Base-by-base conservation (phyloP, 2,113 vertebrate species). In the Merops nubicus region DNA sequence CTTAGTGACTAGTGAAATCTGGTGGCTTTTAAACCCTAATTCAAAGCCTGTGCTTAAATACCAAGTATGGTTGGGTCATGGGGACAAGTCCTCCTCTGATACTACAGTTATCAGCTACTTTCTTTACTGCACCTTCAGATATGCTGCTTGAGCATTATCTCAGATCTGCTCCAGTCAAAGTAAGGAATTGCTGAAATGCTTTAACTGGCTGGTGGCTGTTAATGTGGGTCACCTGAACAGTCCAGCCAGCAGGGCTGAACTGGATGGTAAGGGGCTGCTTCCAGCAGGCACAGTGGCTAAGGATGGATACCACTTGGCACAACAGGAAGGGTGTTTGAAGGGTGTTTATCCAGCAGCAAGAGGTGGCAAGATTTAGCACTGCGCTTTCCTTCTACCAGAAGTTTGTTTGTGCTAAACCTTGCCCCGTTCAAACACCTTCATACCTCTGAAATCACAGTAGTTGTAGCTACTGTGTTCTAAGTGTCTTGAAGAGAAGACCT, bases 31-130 rank as follows among this genome's bases (percentile, higher is more conserved):
- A 87, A 62, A 73, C n/a, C 29, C 34, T 73, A 42, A 62, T 67
- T 87, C 59, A 87, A 87, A 68, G 68, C 47, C 47, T 40, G 8
- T 62, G 28, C 47, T 78, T 65, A 57, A 73, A 68, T 34, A 69
- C 1, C 3, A 60, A 54, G 57, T 42, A 8, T 38, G 19, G 9
- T 60, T 73, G 28, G 12, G 53, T 74, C 42, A 74, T 0, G 1
- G 48, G 40, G 48, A 56, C 15, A 33, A 43, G 43, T 34, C 50
- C 43, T 87, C 33, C 36, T 64, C 76, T 82, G 36, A 56, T 36
- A 80, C 26, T 60, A 25, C 36, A 42, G 15, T 68, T 29, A 36
- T 74, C 53, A 53, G 17, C 21, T 70, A 34, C 36, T 31, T 72
- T 69, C n/a, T 83, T 69, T 45, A 70, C 28, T 82, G n/a, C 29